These are phyloP conservation scores for Eueides isabella DNA, from an alignment of 1,140 invertebrate genomes.

Conservation along the genomic window DNA sequence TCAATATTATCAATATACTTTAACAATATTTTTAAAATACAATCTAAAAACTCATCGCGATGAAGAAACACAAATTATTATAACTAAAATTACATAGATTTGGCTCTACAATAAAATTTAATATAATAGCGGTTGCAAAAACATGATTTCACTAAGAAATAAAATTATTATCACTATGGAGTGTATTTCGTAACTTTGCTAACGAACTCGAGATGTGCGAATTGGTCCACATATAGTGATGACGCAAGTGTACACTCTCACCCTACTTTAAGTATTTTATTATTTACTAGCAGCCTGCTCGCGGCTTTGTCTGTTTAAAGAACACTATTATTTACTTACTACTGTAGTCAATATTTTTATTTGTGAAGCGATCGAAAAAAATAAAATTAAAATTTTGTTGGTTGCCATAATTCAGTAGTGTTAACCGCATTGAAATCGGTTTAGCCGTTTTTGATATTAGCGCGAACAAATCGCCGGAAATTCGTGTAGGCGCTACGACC, in stretches of 20 bases:
- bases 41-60: neutral
- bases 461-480: too few relatives aligned
- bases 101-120: conserved; percentile 2
- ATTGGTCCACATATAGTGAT: neutral
- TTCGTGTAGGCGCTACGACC: too few relatives aligned
- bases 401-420: too few relatives aligned
- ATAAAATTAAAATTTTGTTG: too few relatives aligned
- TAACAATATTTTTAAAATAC: neutral
- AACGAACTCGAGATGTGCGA: conserved; percentile 5
- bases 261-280: conserved; percentile 6
- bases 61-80: neutral
- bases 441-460: too few relatives aligned
- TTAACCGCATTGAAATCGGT: too few relatives aligned
- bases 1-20: neutral
- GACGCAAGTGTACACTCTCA: neutral
- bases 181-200: neutral
- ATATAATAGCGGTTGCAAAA: neutral
- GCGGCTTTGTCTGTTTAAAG: neutral
- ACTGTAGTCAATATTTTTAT: too few relatives aligned
- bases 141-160: conserved; percentile 1
- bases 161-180: neutral
- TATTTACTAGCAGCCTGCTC: neutral
- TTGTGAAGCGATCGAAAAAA: too few relatives aligned
- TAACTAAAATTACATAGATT: neutral
- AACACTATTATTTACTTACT: too few relatives aligned